Evolutionary conservation across 2,113 vertebrate genomes (phyloP).

Genomic region (Apteryx owenii): DNA sequence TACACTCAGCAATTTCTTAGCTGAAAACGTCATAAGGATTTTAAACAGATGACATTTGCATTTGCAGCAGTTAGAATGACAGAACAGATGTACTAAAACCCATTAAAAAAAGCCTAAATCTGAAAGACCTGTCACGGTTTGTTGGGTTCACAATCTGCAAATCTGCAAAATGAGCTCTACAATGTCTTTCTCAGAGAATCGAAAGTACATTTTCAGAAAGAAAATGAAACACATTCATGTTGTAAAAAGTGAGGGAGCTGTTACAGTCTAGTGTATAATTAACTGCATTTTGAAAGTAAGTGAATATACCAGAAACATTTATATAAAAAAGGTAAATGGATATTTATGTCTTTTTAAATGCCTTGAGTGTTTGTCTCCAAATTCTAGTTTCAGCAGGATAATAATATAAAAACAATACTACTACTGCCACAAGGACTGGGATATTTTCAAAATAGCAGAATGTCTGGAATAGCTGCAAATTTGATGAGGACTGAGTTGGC

Average conservation of each 20-base stretch:
- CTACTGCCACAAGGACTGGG: background rate
- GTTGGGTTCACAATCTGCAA: background rate
- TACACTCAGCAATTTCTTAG: constrained; percentile 42
- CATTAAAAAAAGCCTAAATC: background rate
- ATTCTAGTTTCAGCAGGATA: background rate
- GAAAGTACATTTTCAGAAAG: background rate
- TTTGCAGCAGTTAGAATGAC: constrained; percentile 35
- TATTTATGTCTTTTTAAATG: background rate
- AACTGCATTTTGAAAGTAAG: background rate
- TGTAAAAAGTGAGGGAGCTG: background rate
- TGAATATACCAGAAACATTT: background rate
- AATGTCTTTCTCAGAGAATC: background rate
- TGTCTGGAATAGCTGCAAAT: background rate
- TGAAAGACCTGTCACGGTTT: constrained; percentile 36
- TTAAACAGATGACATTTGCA: constrained; percentile 37
- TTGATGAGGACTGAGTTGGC: background rate
- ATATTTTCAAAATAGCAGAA: background rate
- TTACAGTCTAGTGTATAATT: background rate
- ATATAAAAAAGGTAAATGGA: background rate
- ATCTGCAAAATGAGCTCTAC: background rate
- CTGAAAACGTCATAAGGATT: background rate
- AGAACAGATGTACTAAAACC: constrained; percentile 47
- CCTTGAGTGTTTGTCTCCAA: background rate
- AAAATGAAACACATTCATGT: background rate
- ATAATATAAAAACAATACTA: background rate